Evolutionary conservation across 2,113 vertebrate species (phyloP).

Genomic region (Balaeniceps rex): DNA sequence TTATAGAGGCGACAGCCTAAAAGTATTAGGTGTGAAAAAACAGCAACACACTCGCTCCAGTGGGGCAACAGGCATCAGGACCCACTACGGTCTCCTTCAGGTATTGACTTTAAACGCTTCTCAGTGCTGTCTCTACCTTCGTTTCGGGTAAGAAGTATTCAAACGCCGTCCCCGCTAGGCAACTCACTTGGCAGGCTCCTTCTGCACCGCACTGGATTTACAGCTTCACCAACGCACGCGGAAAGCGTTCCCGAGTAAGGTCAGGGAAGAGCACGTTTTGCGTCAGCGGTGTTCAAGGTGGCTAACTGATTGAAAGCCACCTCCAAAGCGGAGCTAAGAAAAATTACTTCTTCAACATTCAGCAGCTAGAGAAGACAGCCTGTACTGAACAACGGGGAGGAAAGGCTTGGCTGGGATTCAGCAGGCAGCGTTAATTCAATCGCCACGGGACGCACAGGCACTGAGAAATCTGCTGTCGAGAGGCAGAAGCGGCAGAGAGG

Average conservation of each 20-base stretch:
- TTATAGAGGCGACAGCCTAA: too few relatives aligned
- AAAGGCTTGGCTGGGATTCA: background rate
- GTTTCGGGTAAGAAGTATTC: background rate
- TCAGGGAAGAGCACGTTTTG: background rate
- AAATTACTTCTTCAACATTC: background rate
- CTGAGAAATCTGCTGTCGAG: background rate
- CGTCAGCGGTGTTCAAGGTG: background rate
- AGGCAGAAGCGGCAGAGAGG: background rate
- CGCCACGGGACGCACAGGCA: fast-evolving
- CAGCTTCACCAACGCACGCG: background rate
- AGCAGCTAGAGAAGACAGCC: background rate
- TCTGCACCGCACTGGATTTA: background rate
- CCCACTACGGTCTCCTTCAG: background rate
- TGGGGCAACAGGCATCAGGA: fast-evolving
- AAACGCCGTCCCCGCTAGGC: background rate
- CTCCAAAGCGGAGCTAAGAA: background rate
- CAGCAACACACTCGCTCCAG: background rate
- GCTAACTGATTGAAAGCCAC: background rate
- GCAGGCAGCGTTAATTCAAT: background rate
- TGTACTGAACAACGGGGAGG: background rate
- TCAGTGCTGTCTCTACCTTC: background rate
- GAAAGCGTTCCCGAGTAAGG: background rate
- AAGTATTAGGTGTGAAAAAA: background rate
- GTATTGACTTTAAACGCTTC: fast-evolving
- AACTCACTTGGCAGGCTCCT: background rate